Conservation (phyloP, 2,113 vertebrate genomes). For the Colaptes auratus region DNA sequence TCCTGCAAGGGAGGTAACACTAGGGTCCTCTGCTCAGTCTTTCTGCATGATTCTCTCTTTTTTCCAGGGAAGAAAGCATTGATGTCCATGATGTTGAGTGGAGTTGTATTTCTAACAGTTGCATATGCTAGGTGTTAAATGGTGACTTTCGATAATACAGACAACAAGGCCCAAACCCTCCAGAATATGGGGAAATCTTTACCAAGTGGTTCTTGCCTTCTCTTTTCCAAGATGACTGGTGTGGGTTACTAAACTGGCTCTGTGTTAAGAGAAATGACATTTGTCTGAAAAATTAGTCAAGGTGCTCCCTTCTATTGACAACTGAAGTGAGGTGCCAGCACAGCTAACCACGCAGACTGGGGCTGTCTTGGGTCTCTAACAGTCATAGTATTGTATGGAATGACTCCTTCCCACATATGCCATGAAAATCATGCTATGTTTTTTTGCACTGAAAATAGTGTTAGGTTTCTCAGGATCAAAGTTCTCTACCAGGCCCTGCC, state of each 20-base stretch:
- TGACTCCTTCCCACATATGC: not conserved
- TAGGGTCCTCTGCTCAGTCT: not conserved
- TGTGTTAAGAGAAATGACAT: not conserved
- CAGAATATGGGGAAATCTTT: not conserved
- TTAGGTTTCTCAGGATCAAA: not conserved
- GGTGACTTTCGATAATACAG: not conserved
- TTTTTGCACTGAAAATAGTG: not conserved
- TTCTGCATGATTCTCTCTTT: not conserved
- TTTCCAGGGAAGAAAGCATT: not conserved
- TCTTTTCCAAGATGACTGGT: not conserved
- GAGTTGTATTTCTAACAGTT: not conserved
- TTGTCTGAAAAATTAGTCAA: not conserved
- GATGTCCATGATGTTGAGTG: no score
- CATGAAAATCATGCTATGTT: not conserved
- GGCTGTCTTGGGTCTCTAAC: not conserved
- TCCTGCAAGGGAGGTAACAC: not conserved
- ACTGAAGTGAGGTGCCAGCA: rapidly evolving
- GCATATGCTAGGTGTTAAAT: not conserved
- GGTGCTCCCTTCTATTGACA: not conserved
- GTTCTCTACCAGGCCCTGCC: not conserved
- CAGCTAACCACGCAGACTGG: not conserved
- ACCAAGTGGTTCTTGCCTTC: not conserved
- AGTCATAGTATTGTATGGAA: rapidly evolving
- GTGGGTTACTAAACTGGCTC: not conserved
- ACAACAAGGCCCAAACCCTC: no score